Evolutionary conservation across 2,888 invertebrate species (phyloP), one percentile per base, ranked within the genome.

Genomic region (Protodeltote pygarga): DNA sequence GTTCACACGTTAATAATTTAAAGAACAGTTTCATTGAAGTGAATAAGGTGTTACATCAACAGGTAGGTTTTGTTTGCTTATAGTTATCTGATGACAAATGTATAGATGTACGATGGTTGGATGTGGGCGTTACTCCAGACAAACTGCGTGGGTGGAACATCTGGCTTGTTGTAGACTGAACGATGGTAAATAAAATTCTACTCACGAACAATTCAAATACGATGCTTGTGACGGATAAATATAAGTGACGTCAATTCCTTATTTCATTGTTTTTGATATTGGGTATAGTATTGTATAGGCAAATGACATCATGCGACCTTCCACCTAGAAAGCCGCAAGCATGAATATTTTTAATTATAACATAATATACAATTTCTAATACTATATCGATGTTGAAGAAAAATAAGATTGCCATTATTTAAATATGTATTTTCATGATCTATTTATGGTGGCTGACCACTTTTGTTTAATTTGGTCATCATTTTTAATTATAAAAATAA

Each of bases 51-150:
- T 60, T 61, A 64, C 53, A 81, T 82, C 84, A 89, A 86, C 85
- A 88, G 89, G 91, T 91, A 85, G 64, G 85, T 79, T 54, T 59
- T 65, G 67, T 77, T 77, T 76, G 57, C 49, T 59, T 76, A 66
- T 74, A 70, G 58, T 71, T 62, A 69, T 66, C 52, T 70, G 65
- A 67, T 67, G 47, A 59, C 65, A 59, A 64, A 68, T 57, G 49
- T 77, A 72, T 75, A 75, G 58, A 69, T 70, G 57, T 70, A 75
- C 60, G 50, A 21, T 40, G 63, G 33, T 41, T 47, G 29, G 17
- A 52, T 53, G 87, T 89, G 83, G 88, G 88, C 82, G 88, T 87
- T 85, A 85, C 85, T 81, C 83, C 79, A 89, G 88, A 89, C 86
- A 52, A 48, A 57, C 21, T 66, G 77, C 77, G 90, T 89, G 77